These are phyloP conservation scores for Dasyprocta punctata DNA, from an alignment of 2,113 vertebrate species.

Conservation along the genomic window DNA sequence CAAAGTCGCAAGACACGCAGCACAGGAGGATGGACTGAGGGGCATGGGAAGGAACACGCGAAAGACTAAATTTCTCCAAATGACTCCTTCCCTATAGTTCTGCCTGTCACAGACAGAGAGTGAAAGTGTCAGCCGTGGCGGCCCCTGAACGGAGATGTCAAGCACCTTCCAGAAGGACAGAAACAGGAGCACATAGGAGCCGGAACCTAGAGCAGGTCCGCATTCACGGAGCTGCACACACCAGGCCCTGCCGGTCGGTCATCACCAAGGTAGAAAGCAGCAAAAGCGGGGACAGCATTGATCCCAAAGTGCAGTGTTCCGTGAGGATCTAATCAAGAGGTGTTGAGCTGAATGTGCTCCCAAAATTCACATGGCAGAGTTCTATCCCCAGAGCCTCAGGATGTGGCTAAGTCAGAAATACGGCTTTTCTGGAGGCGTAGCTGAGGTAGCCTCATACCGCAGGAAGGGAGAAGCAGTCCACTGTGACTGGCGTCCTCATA, in stretches of 20 bases:
- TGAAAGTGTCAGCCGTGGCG: too few relatives aligned
- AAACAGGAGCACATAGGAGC: background rate
- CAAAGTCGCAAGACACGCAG: fast-evolving
- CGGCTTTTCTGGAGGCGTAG: fast-evolving
- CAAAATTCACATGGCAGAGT: background rate
- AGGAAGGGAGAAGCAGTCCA: fast-evolving
- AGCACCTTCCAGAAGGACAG: background rate
- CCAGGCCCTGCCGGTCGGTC: fast-evolving
- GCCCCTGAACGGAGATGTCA: fast-evolving
- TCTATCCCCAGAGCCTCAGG: background rate
- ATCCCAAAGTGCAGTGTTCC: background rate
- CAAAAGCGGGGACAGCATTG: fast-evolving
- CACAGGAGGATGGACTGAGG: fast-evolving
- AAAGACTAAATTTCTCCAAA: background rate
- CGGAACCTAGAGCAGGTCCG: background rate
- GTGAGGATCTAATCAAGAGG: background rate
- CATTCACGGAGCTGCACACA: fast-evolving
- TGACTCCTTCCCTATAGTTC: background rate
- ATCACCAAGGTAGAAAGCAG: background rate
- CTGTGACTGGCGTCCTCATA: background rate
- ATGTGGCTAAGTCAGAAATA: background rate
- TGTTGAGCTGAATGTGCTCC: background rate
- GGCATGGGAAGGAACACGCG: background rate
- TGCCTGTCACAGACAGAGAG: background rate
- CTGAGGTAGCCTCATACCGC: background rate